Base-by-base conservation (phyloP, 2,888 invertebrate genomes). In the Seira ritae region DNA sequence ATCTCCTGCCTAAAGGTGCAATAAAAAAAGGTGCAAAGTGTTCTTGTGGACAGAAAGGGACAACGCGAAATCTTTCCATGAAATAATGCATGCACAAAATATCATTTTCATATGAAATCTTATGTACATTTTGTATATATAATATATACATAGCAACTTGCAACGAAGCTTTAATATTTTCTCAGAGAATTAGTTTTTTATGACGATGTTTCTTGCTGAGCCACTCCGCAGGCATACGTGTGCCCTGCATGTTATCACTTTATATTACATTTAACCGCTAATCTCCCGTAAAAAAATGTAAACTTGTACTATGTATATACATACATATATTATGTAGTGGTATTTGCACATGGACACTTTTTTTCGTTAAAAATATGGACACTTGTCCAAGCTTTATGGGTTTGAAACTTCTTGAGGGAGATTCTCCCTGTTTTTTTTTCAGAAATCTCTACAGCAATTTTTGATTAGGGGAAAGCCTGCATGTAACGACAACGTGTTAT, bases 21-120 rank as follows among this genome's bases (percentile, higher is more conserved):
- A 75, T 75, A 80, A 67, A 12, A 31, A 24, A 70, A 80, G 82
- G 82, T 82, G 82, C 73, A 72, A 82, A 82, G 82, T 82, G 82
- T 46, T 19, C 68, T 68, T 42, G 67, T 80, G 74, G 70, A 74
- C 69, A 74, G 69, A 3, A 80, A 80, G 24, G 69, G 50, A 60
- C 62, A 80, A 67, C 31, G 60, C 37, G 17, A 74, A 55, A 10
- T 65, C 2, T 19, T 65, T 19, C 3, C 20, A 17, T 15, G 22
- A 20, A 23, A 22, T 73, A n/a, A 65, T 19, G 50, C 50, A 50
- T 50, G 50, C 50, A n/a, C 50, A n/a, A 50, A 3, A 50, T 50
- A 8, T 50, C 12, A 3, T 50, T 3, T 50, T 3, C 50, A 31
- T 50, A 31, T 31, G 31, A 31, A 31, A n/a, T n/a, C n/a, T n/a